These are phyloP conservation scores for Zingel zingel DNA, from an alignment of 2,113 vertebrate genomes.

Conservation along the genomic window DNA sequence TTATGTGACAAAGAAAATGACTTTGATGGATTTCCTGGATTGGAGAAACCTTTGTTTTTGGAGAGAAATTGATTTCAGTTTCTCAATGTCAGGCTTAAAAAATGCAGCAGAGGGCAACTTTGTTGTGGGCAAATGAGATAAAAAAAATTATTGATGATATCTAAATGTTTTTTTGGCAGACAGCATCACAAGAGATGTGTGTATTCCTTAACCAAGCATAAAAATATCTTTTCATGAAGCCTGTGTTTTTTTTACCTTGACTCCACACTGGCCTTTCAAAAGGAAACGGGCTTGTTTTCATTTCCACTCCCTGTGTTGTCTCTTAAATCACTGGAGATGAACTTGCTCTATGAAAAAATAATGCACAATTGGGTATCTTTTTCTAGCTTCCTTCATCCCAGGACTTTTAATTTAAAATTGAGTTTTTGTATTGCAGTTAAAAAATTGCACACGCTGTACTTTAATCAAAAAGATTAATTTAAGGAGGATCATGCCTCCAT, in stretches of 20 bases:
- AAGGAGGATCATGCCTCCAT: conserved; percentile 51
- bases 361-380: conserved; percentile 11
- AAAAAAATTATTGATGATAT: conserved; percentile 3
- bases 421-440: conserved; percentile 18
- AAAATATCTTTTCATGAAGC: conserved; percentile 5
- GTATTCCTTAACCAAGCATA: background rate
- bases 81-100: background rate
- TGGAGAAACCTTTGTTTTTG: conserved; percentile 14
- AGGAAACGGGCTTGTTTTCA: conserved; percentile 35
- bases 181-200: conserved; percentile 13
- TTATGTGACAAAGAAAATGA: conserved; percentile 22
- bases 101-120: conserved; percentile 12
- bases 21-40: conserved; percentile 8
- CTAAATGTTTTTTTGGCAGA: conserved; percentile 26
- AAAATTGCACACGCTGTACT: conserved; percentile 20
- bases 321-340: conserved; percentile 47
- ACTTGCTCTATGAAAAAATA: conserved; percentile 27
- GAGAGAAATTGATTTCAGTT: background rate
- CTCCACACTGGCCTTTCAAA: conserved; percentile 5
- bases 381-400: conserved; percentile 25
- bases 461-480: conserved; percentile 70
- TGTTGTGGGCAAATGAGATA: background rate
- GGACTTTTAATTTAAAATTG: conserved; percentile 45
- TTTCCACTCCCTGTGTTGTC: conserved; percentile 29
- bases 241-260: conserved; percentile 1